Base-by-base conservation (phyloP, 1,140 invertebrate genomes). In the Atta colombica region DNA sequence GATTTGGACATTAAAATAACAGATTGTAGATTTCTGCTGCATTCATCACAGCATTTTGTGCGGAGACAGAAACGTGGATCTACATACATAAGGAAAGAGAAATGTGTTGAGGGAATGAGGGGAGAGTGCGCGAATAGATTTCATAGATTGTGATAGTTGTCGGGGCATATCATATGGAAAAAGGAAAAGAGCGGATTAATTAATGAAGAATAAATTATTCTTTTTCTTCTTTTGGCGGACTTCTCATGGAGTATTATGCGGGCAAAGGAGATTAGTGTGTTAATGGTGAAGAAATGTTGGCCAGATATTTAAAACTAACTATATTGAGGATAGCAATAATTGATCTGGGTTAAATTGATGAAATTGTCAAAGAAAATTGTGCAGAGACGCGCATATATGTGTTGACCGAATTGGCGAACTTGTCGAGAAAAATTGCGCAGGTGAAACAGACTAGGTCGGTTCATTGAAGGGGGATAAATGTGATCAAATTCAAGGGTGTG, bases 261-360 rank as follows among this genome's bases (percentile, higher is more conserved):
- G 31, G 53, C 55, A 10, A n/a, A 39, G 31, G 14, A 39, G 31
- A 74, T 60, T 35, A 2, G 28, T 60, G 55, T 16, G 31, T 45
- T 45, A 58, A 45, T 10, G n/a, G n/a, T 14, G 77, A 49, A 68
- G 3, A 53, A 35, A 68, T 53, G 25, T n/a, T 78, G n/a, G 12
- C 14, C 12, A 12, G 25, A 49, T 18, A 77, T 21, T 65, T 65
- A 3, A 31, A 39, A 51, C 51, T 45, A 39, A 39, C 1, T 45
- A 45, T 35, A 21, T 14, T 18, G 21, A 58, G 4, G 14, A 16
- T 35, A 18, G 25, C 39, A n/a, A 10, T 65, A 65, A 66, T 78
- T 35, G 61, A 78, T 69, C n/a, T 69, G 49, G 28, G n/a, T 55
- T 69, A 14, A 60, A 77, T 80, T 3, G 35, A n/a, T 25, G n/a